Percentiles rank a stretch among this genome's conserved stretches.
Conservation (phyloP, 1,140 invertebrate species). For the Macrostomum lignano region DNA sequence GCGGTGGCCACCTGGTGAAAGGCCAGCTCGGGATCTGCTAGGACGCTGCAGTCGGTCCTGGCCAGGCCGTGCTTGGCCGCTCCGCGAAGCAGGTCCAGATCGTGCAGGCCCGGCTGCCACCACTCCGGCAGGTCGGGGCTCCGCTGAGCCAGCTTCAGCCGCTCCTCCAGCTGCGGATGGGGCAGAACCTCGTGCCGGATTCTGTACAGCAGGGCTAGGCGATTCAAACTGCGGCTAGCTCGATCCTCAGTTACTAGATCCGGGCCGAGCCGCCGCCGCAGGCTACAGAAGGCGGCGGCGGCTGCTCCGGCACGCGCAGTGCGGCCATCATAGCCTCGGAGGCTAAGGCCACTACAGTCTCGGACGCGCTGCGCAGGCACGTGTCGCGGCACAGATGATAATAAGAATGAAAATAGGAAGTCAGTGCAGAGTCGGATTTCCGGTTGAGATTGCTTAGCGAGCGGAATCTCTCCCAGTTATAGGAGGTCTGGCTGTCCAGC, state of each 20-base stretch:
- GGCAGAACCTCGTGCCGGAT: conserved; percentile 59
- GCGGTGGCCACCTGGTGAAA: conserved; percentile 35
- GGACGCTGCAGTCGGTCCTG: conserved; percentile 60
- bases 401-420: conserved; percentile 81
- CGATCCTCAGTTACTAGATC: conserved; percentile 42
- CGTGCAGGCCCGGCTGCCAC: conserved; percentile 77
- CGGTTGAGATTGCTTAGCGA: conserved; percentile 59
- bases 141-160: conserved; percentile 51
- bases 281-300: too few species aligned
- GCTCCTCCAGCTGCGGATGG: conserved; percentile 55
- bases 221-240: conserved; percentile 46
- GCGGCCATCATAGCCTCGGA: too few species aligned
- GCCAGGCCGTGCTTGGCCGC: conserved; percentile 76
- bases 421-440: conserved; percentile 70
- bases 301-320: too few species aligned
- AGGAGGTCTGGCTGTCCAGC: conserved; percentile 36
- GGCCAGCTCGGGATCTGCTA: conserved; percentile 66
- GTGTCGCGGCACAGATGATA: conserved; percentile 72
- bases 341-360: too few species aligned
- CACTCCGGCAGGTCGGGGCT: conserved; percentile 71
- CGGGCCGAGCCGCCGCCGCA: too few species aligned
- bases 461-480: conserved; percentile 69
- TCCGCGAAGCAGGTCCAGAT: conserved; percentile 65
- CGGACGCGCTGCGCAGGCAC: too few species aligned
- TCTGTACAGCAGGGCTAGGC: conserved; percentile 61